These are phyloP conservation scores for human DNA, from an alignment of 2,113 vertebrate species.

Conservation along the genomic window GRCh38 chr15:24774001-24774500, in stretches of 20 bases:
- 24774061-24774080: not conserved
- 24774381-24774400: not conserved
- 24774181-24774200: not conserved
- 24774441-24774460: not conserved
- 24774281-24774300: not conserved
- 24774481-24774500: not conserved
- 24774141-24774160: not conserved
- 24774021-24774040: not conserved
- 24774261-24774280: not conserved
- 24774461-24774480: not conserved
- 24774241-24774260: not conserved
- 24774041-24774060: not conserved
- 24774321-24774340: not conserved
- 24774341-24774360: not conserved
- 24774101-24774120: not conserved
- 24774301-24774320: not conserved
- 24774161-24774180: not conserved
- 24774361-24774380: not conserved
- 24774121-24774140: not conserved
- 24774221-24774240: not conserved
- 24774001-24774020: not conserved
- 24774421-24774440: not conserved
- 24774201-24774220: not conserved
- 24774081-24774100: not conserved
- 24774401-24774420: not conserved